Evolutionary conservation across 2,113 vertebrate genomes (phyloP).

Genomic region (Thryonomys swinderianus): DNA sequence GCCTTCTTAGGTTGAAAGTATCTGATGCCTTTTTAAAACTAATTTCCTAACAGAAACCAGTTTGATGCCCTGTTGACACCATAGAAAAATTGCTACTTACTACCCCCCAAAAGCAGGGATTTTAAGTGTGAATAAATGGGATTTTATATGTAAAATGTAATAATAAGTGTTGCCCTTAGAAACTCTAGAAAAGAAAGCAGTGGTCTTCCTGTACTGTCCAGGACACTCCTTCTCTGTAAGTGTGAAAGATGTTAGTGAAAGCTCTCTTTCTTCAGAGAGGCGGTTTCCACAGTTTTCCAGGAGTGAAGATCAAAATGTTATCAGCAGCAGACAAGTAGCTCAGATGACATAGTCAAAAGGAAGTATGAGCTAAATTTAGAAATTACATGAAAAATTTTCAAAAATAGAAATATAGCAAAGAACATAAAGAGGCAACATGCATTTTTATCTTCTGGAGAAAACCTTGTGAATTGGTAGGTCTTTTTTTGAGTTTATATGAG

Average conservation of each 20-base stretch:
- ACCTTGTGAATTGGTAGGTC: neutral
- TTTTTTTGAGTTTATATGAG: conserved; percentile 44
- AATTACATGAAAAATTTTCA: conserved; percentile 58
- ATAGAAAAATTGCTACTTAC: conserved; percentile 3
- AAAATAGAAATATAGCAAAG: conserved; percentile 43
- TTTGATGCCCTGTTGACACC: neutral
- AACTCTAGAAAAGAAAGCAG: neutral
- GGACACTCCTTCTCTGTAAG: neutral
- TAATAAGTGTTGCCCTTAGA: neutral
- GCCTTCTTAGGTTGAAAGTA: neutral
- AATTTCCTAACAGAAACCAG: neutral
- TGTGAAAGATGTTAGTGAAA: conserved; percentile 26
- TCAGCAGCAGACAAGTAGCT: conserved; percentile 25
- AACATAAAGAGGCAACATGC: conserved; percentile 20
- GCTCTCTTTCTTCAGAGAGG: neutral
- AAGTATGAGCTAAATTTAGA: conserved; percentile 69
- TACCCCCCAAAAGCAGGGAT: neutral
- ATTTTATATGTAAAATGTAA: conserved; percentile 28
- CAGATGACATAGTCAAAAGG: conserved; percentile 44
- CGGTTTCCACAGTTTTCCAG: neutral
- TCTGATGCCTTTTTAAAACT: neutral
- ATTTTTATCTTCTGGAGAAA: conserved; percentile 51
- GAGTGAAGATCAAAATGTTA: conserved; percentile 49
- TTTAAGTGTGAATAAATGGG: neutral
- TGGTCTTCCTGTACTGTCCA: neutral